phyloP scores from a whole-genome alignment of 2,113 vertebrate species.

The Cottus gobio region DNA sequence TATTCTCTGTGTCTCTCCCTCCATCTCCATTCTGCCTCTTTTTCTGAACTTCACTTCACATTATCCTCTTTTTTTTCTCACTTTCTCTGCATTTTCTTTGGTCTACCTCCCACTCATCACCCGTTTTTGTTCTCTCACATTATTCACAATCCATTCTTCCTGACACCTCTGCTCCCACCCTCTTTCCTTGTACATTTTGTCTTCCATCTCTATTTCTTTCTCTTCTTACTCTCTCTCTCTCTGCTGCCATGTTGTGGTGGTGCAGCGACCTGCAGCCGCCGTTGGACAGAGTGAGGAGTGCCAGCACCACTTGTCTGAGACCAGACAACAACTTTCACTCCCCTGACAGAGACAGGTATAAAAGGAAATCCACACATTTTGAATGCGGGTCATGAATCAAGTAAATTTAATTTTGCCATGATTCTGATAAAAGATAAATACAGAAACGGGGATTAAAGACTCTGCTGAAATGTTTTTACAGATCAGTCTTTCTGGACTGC shows the following conservation, averaged over 20 bases:
- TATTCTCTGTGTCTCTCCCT: constrained; percentile 43
- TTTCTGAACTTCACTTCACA: neutral
- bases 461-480: neutral
- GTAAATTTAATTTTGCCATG: neutral
- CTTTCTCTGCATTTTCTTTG: neutral
- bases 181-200: constrained; percentile 25
- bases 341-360: constrained; percentile 96
- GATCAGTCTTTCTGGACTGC: constrained; percentile 5
- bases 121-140: constrained; percentile 3
- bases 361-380: constrained; percentile 2
- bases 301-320: constrained; percentile 99
- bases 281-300: constrained; percentile 98
- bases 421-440: neutral
- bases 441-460: neutral
- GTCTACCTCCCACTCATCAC: constrained; percentile 19
- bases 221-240: constrained; percentile 79
- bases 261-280: constrained; percentile 98
- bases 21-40: neutral
- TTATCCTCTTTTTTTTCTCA: neutral
- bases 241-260: constrained; percentile 86
- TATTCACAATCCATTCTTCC: constrained; percentile 9
- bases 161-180: neutral
- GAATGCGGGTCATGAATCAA: neutral
- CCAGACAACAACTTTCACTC: constrained; percentile 97
- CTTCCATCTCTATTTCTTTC: constrained; percentile 24